Conservation (phyloP, 2,797 vertebrate species). For the Sphenodon punctatus region DNA sequence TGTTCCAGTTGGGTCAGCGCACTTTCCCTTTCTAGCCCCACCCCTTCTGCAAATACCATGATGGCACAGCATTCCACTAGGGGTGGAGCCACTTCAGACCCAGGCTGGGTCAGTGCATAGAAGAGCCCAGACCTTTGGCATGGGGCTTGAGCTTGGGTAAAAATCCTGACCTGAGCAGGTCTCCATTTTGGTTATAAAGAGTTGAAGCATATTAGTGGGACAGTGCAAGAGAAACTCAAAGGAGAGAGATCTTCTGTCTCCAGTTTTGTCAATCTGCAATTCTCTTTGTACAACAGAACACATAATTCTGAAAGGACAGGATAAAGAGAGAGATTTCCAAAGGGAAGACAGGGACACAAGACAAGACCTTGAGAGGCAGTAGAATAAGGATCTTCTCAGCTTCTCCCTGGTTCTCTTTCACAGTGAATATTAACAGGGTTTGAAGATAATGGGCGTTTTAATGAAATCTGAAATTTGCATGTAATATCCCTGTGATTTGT, state of each 20-base stretch:
- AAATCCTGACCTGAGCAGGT: too few relatives aligned
- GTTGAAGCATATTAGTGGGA: not conserved
- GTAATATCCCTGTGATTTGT: not conserved
- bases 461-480: constrained; percentile 4
- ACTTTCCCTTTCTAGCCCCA: too few relatives aligned
- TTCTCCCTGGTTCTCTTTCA: not conserved
- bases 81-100: too few relatives aligned
- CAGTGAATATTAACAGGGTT: not conserved
- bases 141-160: too few relatives aligned
- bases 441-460: not conserved
- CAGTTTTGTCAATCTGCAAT: too few relatives aligned
- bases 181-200: too few relatives aligned
- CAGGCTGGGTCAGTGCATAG: too few relatives aligned
- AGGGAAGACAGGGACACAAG: fast-evolving
- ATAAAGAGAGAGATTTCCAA: not conserved
- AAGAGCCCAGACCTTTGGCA: too few relatives aligned
- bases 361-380: not conserved
- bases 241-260: not conserved
- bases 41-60: too few relatives aligned
- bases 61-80: too few relatives aligned
- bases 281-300: too few relatives aligned
- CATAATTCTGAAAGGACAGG: not conserved
- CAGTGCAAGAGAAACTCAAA: not conserved
- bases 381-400: not conserved
- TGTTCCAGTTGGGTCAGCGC: too few relatives aligned